Percentiles rank a stretch among this genome's conserved stretches.
Evolutionary conservation across 2,888 invertebrate species (phyloP).

Genomic region (Troides aeacus): DNA sequence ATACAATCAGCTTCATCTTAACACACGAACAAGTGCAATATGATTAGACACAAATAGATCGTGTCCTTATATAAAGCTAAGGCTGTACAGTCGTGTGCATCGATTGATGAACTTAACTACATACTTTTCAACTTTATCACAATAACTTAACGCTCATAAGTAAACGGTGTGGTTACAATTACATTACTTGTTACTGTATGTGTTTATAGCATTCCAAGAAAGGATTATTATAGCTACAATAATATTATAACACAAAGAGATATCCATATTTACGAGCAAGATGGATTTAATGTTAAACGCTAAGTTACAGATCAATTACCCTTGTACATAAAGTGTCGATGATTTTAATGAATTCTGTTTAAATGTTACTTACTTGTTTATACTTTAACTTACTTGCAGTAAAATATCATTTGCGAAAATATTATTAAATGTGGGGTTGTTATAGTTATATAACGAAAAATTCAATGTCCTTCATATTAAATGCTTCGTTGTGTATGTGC

Average conservation of each 20-base stretch:
- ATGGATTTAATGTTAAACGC: slow-evolving; percentile 2
- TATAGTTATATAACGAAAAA: no score
- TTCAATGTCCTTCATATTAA: not conserved
- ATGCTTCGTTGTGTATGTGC: not conserved
- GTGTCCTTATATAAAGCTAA: slow-evolving; percentile 30
- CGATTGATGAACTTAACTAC: not conserved
- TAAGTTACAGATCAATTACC: slow-evolving; percentile 3
- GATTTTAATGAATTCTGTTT: slow-evolving; percentile 15
- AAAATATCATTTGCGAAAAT: not conserved
- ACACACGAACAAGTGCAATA: slow-evolving; percentile 26
- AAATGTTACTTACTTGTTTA: slow-evolving; percentile 3
- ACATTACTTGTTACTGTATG: not conserved
- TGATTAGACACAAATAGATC: slow-evolving; percentile 32
- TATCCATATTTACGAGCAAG: slow-evolving; percentile 3
- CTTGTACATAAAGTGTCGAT: slow-evolving; percentile 10
- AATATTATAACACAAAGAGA: slow-evolving; percentile 31
- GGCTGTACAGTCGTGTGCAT: slow-evolving; percentile 7
- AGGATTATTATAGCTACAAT: slow-evolving; percentile 30
- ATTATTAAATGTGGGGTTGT: not conserved
- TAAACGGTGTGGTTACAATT: not conserved
- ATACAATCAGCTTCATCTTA: slow-evolving; percentile 51
- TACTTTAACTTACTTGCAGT: slow-evolving; percentile 5
- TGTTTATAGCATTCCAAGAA: slow-evolving; percentile 33
- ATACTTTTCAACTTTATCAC: slow-evolving; percentile 3
- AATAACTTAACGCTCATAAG: not conserved